Evolutionary conservation across 2,888 invertebrate species (phyloP).

Genomic region (Acleris emargana): DNA sequence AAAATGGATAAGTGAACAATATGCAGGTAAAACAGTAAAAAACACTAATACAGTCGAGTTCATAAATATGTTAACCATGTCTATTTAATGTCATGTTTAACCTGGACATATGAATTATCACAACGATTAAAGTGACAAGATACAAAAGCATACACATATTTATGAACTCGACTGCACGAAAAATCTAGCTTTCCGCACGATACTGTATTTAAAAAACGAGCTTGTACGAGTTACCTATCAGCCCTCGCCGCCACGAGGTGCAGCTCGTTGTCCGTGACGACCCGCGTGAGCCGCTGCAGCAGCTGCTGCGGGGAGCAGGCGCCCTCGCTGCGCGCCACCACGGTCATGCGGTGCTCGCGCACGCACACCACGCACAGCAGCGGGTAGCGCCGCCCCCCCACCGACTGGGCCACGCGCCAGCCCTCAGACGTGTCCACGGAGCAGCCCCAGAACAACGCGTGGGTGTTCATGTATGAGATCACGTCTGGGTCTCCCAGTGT

Average conservation of each 20-base stretch:
- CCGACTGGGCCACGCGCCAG: constrained; percentile 94
- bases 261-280: constrained; percentile 93
- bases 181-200: no score
- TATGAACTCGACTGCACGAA: no score
- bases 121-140: no score
- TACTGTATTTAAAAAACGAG: no score
- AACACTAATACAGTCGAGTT: no score
- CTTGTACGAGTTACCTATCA: constrained; percentile 85
- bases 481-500: constrained; percentile 89
- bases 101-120: no score
- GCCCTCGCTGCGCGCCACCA: constrained; percentile 95
- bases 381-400: constrained; percentile 91
- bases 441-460: constrained; percentile 97
- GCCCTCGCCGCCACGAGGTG: constrained; percentile 93
- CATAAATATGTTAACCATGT: no score
- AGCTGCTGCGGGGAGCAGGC: constrained; percentile 89
- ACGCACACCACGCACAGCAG: constrained; percentile 95
- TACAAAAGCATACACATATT: no score
- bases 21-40: no score
- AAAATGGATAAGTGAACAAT: no score
- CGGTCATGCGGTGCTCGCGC: constrained; percentile 95
- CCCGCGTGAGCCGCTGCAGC: constrained; percentile 87
- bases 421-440: constrained; percentile 95
- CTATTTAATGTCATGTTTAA: no score
- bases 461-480: constrained; percentile 91